Percentiles rank a stretch among this genome's conserved stretches.
phyloP scores from a whole-genome alignment of 2,888 invertebrate genomes.

The Oegoconia quadripuncta region DNA sequence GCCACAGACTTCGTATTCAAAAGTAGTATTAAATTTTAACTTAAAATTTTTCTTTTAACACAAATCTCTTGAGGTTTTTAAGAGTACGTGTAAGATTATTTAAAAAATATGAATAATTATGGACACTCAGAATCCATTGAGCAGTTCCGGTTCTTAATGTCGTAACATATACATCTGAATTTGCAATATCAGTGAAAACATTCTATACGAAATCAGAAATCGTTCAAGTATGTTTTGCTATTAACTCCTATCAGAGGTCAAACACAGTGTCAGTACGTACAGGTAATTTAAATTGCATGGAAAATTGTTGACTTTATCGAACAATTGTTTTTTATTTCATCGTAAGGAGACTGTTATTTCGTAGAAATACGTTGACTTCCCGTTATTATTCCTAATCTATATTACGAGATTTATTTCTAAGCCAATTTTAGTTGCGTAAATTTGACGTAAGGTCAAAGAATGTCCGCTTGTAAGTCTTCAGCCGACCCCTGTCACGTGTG shows the following conservation, averaged over 20 bases:
- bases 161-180: constrained; percentile 8
- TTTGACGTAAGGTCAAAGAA: constrained; percentile 32
- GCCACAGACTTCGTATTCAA: no score
- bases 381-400: background rate
- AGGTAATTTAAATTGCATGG: constrained; percentile 7
- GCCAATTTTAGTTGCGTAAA: constrained; percentile 5
- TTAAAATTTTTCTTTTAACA: no score
- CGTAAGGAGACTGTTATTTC: no score
- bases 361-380: background rate
- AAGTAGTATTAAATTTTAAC: no score
- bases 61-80: constrained; percentile 1
- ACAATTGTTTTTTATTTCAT: background rate
- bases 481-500: constrained; percentile 26
- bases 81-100: background rate
- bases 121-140: background rate
- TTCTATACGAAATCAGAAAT: constrained; percentile 5
- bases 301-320: constrained; percentile 3
- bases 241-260: constrained; percentile 9
- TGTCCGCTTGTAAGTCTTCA: constrained; percentile 34
- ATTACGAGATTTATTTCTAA: constrained; percentile 5
- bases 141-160: constrained; percentile 8
- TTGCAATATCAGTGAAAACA: constrained; percentile 7
- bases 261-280: background rate
- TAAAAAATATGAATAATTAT: background rate
- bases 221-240: constrained; percentile 1